These are phyloP conservation scores for Cynopterus sphinx DNA, from an alignment of 2,797 vertebrate genomes.

Conservation along the genomic window DNA sequence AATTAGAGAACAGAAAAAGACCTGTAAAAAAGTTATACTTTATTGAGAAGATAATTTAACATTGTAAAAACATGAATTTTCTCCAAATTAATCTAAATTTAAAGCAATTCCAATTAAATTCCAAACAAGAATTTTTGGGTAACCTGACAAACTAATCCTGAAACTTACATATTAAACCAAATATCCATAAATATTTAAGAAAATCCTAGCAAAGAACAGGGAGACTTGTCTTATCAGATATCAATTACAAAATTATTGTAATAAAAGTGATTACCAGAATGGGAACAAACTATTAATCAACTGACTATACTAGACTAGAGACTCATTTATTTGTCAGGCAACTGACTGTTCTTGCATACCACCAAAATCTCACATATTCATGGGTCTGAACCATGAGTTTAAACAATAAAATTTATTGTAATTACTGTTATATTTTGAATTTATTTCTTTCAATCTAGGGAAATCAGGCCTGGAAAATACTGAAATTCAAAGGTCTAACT, in stretches of 20 bases:
- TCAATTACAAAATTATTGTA: background rate
- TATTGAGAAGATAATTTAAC: background rate
- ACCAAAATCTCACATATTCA: background rate
- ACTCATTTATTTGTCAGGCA: background rate
- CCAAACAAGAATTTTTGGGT: background rate
- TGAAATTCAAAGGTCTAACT: slow-evolving; percentile 24
- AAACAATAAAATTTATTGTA: background rate
- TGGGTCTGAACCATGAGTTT: background rate
- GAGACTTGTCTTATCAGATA: background rate
- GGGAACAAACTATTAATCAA: background rate
- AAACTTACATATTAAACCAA: slow-evolving; percentile 5
- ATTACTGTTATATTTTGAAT: slow-evolving; percentile 1
- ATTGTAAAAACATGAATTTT: background rate
- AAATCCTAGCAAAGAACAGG: slow-evolving; percentile 13
- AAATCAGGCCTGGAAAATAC: background rate
- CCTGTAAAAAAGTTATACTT: background rate
- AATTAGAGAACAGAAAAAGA: slow-evolving; percentile 1
- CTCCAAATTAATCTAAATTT: slow-evolving; percentile 31
- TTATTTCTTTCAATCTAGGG: background rate
- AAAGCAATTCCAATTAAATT: background rate
- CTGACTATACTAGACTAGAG: background rate
- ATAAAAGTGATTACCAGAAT: background rate
- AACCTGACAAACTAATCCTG: background rate
- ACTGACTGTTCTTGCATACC: slow-evolving; percentile 13
- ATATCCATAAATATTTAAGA: slow-evolving; percentile 33